Evolutionary conservation across 2,888 invertebrate genomes (phyloP).

Genomic region (Agrochola lota): DNA sequence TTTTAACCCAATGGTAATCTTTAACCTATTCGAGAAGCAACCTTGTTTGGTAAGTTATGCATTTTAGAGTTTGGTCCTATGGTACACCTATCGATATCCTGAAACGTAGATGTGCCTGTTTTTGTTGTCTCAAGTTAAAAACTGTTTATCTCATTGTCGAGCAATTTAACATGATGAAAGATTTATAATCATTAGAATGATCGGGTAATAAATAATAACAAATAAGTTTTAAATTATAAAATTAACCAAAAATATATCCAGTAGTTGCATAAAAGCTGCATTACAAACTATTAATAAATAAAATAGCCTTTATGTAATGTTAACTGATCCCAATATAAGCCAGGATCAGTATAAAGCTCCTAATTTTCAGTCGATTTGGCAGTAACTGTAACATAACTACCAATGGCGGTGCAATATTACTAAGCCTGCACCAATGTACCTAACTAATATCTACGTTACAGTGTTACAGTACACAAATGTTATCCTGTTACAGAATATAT

Average conservation of each 20-base stretch:
- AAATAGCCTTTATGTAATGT: slow-evolving; percentile 1
- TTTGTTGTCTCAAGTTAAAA: not conserved
- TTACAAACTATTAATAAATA: slow-evolving; percentile 6
- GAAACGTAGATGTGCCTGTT: no score
- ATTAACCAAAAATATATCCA: not conserved
- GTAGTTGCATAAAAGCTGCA: not conserved
- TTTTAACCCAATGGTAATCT: not conserved
- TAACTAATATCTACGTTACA: not conserved
- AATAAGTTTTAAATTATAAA: not conserved
- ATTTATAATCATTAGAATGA: not conserved
- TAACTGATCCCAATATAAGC: slow-evolving; percentile 15
- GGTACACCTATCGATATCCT: not conserved
- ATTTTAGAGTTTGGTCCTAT: not conserved
- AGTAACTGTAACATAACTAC: slow-evolving; percentile 23
- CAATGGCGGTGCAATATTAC: slow-evolving; percentile 13
- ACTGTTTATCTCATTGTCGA: not conserved
- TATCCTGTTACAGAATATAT: slow-evolving; percentile 5
- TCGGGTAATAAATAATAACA: no score
- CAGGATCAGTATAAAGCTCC: slow-evolving; percentile 10
- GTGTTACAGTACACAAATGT: slow-evolving; percentile 1
- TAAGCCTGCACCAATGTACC: slow-evolving; percentile 21
- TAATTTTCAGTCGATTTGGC: slow-evolving; percentile 40
- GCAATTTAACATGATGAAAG: not conserved
- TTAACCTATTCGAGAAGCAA: not conserved
- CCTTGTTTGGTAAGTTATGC: not conserved